Percentiles rank a stretch among this genome's conserved stretches.
Evolutionary conservation across 1,140 invertebrate genomes (phyloP).

Genomic region (Amyelois transitella): DNA sequence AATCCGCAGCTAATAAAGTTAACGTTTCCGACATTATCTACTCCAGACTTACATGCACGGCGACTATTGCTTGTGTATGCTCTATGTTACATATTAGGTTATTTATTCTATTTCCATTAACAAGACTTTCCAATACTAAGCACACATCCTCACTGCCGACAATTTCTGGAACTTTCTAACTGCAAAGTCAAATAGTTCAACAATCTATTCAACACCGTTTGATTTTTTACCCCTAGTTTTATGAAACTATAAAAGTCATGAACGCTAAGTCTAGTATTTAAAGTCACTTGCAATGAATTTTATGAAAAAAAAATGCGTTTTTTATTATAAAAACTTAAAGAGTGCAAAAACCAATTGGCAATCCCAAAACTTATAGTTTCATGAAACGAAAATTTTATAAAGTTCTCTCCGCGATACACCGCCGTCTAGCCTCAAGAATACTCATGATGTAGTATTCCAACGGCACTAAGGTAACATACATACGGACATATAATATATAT

Average conservation of each 20-base stretch:
- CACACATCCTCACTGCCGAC: not conserved
- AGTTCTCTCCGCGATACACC: slow-evolving; percentile 1
- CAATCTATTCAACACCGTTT: not conserved
- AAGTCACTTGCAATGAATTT: no score
- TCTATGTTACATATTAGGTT: not conserved
- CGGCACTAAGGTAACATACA: slow-evolving; percentile 45
- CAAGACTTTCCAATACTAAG: not conserved
- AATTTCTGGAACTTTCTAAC: not conserved
- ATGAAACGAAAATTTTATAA: not conserved
- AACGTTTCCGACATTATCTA: not conserved
- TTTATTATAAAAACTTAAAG: no score
- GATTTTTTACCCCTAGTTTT: not conserved
- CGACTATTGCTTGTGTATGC: not conserved
- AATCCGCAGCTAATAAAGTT: not conserved
- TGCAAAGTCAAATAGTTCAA: not conserved
- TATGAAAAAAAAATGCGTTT: no score
- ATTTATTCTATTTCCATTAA: not conserved
- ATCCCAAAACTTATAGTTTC: slow-evolving; percentile 16
- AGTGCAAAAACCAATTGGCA: not conserved
- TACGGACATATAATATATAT: slow-evolving; percentile 11
- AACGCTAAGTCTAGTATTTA: no score
- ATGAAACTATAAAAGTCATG: slow-evolving; percentile 4
- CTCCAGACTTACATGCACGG: slow-evolving; percentile 1
- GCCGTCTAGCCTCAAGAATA: slow-evolving; percentile 40
- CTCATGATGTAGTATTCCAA: slow-evolving; percentile 58